These are phyloP conservation scores for Eclectus roratus DNA, from an alignment of 2,113 vertebrate genomes.

Conservation along the genomic window DNA sequence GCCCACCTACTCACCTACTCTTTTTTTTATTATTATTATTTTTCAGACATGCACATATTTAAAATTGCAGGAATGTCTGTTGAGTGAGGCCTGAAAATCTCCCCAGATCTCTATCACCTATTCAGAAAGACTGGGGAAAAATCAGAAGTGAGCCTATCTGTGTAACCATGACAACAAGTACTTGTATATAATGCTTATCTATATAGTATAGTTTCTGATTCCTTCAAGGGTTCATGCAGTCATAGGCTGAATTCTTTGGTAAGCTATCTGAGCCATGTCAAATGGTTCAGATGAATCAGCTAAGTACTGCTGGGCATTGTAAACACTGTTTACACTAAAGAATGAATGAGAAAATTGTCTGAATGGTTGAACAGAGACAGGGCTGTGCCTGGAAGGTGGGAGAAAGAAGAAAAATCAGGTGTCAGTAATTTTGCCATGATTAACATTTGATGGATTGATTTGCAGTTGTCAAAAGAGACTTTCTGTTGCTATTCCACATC, in stretches of 20 bases:
- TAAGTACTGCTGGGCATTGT: neutral
- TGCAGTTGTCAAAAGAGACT: neutral
- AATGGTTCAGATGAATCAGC: neutral
- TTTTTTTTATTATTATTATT: neutral
- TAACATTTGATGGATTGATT: neutral
- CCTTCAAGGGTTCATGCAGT: neutral
- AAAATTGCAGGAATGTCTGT: neutral
- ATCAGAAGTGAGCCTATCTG: conserved; percentile 19
- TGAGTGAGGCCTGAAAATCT: conserved; percentile 8
- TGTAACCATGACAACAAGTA: conserved; percentile 52
- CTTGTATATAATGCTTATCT: conserved; percentile 20
- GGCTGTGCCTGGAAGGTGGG: neutral
- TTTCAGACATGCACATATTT: neutral
- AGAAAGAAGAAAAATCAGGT: neutral
- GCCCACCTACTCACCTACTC: neutral
- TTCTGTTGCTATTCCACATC: neutral
- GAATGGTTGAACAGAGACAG: neutral
- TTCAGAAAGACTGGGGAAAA: neutral
- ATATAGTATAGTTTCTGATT: neutral
- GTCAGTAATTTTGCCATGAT: neutral
- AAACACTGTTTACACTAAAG: neutral
- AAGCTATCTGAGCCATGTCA: neutral
- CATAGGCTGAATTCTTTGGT: conserved; percentile 1
- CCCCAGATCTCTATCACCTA: conserved; percentile 6
- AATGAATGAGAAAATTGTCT: neutral